Evolutionary conservation across 2,888 invertebrate genomes (phyloP).

Genomic region (Chouioia cunea): DNA sequence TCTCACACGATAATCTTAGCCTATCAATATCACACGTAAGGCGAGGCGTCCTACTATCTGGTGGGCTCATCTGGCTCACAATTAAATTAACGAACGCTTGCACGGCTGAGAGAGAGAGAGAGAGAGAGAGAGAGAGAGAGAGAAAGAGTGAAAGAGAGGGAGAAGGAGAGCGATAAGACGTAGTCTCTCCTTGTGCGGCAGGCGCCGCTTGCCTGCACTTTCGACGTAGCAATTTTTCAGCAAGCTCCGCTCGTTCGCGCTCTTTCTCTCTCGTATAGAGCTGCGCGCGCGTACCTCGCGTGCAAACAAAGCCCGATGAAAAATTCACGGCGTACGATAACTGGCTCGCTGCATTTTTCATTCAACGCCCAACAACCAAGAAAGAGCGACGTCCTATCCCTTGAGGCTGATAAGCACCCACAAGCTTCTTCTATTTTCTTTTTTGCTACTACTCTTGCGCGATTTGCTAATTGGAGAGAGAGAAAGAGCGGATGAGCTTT

Average conservation of each 20-base stretch:
- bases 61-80: too few relatives aligned
- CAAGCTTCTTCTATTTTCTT: too few relatives aligned
- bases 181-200: constrained; percentile 30
- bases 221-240: constrained; percentile 25
- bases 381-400: constrained; percentile 46
- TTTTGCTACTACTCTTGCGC: neutral
- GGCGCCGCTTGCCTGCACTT: constrained; percentile 28
- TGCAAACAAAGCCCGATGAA: constrained; percentile 57
- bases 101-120: too few relatives aligned
- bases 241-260: too few relatives aligned
- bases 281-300: constrained; percentile 10
- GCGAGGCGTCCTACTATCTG: too few relatives aligned
- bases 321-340: constrained; percentile 67
- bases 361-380: constrained; percentile 54
- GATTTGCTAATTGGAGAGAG: neutral
- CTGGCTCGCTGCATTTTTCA: constrained; percentile 67
- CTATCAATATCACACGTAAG: too few relatives aligned
- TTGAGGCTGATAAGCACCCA: constrained; percentile 52
- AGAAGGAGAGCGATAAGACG: neutral
- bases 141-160: too few relatives aligned
- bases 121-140: constrained; percentile 3
- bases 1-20: too few relatives aligned
- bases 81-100: too few relatives aligned
- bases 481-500: neutral
- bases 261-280: too few relatives aligned